phyloP scores from a whole-genome alignment of 2,797 vertebrate genomes.

The Graptemys geographica region DNA sequence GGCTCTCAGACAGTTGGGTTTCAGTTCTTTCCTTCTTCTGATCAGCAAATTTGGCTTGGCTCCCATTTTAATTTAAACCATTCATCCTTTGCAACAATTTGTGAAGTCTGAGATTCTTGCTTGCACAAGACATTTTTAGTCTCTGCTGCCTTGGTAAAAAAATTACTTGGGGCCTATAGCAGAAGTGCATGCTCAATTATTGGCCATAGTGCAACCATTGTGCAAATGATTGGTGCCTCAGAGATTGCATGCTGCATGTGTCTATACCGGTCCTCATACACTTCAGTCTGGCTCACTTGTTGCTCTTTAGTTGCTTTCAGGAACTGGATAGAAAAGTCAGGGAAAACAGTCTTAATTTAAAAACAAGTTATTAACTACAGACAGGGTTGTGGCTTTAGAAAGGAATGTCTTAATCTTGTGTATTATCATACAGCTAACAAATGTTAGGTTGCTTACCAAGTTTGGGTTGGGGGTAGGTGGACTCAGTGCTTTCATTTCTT shows the following conservation, averaged over 20 bases:
- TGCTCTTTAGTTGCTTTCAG: background rate
- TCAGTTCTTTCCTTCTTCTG: conserved; percentile 62
- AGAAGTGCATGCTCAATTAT: rapidly evolving
- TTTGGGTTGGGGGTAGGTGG: rapidly evolving
- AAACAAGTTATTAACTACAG: background rate
- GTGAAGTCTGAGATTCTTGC: no score
- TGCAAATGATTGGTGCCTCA: background rate
- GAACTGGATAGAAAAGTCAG: background rate
- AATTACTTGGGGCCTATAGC: background rate
- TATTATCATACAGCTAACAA: background rate
- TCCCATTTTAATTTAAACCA: conserved; percentile 65
- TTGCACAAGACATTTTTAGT: background rate
- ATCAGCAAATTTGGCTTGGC: conserved; percentile 48
- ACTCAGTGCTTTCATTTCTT: background rate
- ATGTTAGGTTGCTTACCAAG: background rate
- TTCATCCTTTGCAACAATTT: conserved; percentile 34
- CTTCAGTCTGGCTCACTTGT: background rate
- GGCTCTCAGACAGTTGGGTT: conserved; percentile 61
- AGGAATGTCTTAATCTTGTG: background rate
- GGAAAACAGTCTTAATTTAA: background rate
- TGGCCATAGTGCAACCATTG: rapidly evolving
- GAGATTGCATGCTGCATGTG: background rate
- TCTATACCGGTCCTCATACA: background rate
- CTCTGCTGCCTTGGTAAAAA: background rate
- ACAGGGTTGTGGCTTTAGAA: background rate